A percentile compares a stretch with the other conserved stretches of the same genome.
phyloP scores from a whole-genome alignment of 2,113 vertebrate species.

The Morone chrysops region DNA sequence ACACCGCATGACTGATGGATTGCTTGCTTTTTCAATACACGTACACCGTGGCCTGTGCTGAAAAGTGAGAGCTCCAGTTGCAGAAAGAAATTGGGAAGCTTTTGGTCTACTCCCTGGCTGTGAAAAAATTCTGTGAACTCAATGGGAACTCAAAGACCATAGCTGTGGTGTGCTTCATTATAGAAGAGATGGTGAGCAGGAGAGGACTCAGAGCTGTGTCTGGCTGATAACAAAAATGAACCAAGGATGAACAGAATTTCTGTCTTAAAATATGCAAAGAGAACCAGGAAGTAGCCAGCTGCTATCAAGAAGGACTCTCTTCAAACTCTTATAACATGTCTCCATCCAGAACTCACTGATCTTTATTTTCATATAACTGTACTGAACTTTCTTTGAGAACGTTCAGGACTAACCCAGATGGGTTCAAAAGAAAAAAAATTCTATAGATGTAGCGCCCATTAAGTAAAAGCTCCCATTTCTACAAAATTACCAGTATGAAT shows the following conservation, averaged over 20 bases:
- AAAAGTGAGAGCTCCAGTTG: conserved; percentile 12
- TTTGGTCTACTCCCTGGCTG: conserved; percentile 32
- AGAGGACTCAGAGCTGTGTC: conserved; percentile 65
- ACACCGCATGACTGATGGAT: conserved; percentile 41
- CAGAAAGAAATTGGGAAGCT: conserved; percentile 30
- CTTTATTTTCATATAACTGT: conserved; percentile 47
- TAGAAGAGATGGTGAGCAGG: conserved; percentile 67
- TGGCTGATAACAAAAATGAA: conserved; percentile 73
- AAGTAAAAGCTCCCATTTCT: conserved; percentile 21
- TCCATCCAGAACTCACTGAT: conserved; percentile 54
- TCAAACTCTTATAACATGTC: conserved; percentile 32
- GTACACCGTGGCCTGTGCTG: conserved; percentile 9
- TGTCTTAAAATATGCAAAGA: conserved; percentile 77
- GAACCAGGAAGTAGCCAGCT: conserved; percentile 59
- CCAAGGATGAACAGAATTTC: conserved; percentile 52
- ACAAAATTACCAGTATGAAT: conserved; percentile 17
- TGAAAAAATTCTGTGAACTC: conserved; percentile 51
- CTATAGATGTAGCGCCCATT: conserved; percentile 18
- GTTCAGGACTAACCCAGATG: conserved; percentile 37
- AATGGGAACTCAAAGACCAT: conserved; percentile 53
- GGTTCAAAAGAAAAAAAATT: conserved; percentile 30
- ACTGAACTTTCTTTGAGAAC: conserved; percentile 55
- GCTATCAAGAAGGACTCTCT: conserved; percentile 47
- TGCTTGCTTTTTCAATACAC: conserved; percentile 29
- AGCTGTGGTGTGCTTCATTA: conserved; percentile 62